phyloP scores from a whole-genome alignment of 2,797 vertebrate genomes.

The Miichthys miiuy region DNA sequence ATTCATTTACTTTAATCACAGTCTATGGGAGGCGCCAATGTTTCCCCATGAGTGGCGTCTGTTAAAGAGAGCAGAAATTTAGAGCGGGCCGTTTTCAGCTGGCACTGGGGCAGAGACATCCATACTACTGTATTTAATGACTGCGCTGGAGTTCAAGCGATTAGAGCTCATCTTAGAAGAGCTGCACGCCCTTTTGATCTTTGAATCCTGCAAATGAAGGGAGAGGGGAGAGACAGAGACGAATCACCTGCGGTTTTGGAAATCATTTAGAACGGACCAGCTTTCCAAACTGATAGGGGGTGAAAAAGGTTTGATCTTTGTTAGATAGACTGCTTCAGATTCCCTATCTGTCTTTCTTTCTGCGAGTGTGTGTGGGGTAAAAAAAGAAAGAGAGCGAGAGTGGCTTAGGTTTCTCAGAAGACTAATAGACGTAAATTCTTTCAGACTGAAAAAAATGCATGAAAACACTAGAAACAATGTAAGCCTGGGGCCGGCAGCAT shows the following conservation, averaged over 20 bases:
- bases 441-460: conserved; percentile 41
- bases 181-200: conserved; percentile 76
- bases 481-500: conserved; percentile 51
- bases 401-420: conserved; percentile 48
- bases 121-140: conserved; percentile 76
- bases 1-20: conserved; percentile 84
- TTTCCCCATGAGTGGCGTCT: conserved; percentile 78
- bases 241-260: conserved; percentile 79
- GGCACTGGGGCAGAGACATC: conserved; percentile 72
- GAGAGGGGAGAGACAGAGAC: conserved; percentile 71
- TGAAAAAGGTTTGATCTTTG: conserved; percentile 79
- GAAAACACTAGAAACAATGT: conserved; percentile 39
- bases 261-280: conserved; percentile 69
- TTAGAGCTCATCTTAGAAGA: conserved; percentile 77
- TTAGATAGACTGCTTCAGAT: conserved; percentile 44
- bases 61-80: conserved; percentile 74
- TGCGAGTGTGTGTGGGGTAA: conserved; percentile 31
- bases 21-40: conserved; percentile 79
- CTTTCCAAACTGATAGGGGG: conserved; percentile 77
- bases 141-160: conserved; percentile 66
- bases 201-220: conserved; percentile 74
- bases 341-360: conserved; percentile 45
- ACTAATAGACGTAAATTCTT: conserved; percentile 49
- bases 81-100: conserved; percentile 58
- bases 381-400: conserved; percentile 14